A percentile compares a stretch with the other conserved stretches of the same genome.
Evolutionary conservation across 2,888 invertebrate genomes (phyloP).

Genomic region (Anorthoa munda): DNA sequence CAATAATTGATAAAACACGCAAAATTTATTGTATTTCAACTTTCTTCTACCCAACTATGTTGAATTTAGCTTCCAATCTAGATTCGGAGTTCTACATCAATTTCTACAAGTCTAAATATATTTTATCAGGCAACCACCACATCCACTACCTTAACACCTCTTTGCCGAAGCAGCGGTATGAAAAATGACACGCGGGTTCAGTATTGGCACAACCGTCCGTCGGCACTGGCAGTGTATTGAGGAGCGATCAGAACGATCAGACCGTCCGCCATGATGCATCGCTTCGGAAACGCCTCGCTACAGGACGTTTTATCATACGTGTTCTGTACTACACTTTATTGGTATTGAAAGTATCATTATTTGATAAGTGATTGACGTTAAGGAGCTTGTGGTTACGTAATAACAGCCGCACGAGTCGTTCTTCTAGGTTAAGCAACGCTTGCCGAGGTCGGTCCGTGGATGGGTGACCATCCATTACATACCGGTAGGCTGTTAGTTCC

Average conservation of each 20-base stretch:
- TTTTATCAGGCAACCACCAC: conserved; percentile 27
- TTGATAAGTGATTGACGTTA: background rate
- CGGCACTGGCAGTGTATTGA: conserved; percentile 72
- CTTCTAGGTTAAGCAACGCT: too few relatives aligned
- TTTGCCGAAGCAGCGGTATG: conserved; percentile 64
- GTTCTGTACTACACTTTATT: conserved; percentile 22
- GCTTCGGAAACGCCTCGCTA: conserved; percentile 44
- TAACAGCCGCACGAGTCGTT: too few relatives aligned
- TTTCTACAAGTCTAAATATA: background rate
- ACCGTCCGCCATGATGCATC: conserved; percentile 60
- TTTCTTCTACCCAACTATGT: too few relatives aligned
- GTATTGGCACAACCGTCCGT: conserved; percentile 77
- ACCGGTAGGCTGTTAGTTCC: too few relatives aligned
- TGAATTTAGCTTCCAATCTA: background rate
- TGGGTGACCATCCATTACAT: too few relatives aligned
- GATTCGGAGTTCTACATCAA: too few relatives aligned
- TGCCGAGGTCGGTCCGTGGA: too few relatives aligned
- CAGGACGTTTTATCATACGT: conserved; percentile 38
- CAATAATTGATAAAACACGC: background rate
- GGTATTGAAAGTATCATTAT: conserved; percentile 1
- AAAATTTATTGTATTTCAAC: background rate
- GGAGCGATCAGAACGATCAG: conserved; percentile 50
- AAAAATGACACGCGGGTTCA: conserved; percentile 79
- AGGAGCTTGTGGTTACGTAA: background rate
- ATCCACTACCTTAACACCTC: conserved; percentile 35